Percentiles rank a stretch among this genome's conserved stretches.
phyloP scores from a whole-genome alignment of 2,888 invertebrate species.

The Acleris literana region DNA sequence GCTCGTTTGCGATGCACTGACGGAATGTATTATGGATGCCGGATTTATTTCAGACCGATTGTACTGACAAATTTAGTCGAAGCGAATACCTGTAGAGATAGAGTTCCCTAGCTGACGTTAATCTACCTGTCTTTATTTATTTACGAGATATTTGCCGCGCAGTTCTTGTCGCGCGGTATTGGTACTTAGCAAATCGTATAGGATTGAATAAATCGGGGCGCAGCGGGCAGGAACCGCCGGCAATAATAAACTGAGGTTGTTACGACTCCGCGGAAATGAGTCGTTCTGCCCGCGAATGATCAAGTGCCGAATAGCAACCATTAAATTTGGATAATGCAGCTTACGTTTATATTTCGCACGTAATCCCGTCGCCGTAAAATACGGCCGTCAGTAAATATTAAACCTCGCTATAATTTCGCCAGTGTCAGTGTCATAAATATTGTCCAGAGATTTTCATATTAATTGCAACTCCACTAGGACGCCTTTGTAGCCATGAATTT shows the following conservation, averaged over 20 bases:
- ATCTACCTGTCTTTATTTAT: slow-evolving; percentile 23
- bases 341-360: slow-evolving; percentile 69
- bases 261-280: slow-evolving; percentile 56
- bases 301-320: slow-evolving; percentile 68
- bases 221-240: slow-evolving; percentile 46
- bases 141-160: slow-evolving; percentile 13
- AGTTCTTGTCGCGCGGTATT: slow-evolving; percentile 2
- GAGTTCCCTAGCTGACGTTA: slow-evolving; percentile 12
- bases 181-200: slow-evolving; percentile 32
- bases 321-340: slow-evolving; percentile 69
- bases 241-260: slow-evolving; percentile 59
- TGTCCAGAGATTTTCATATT: slow-evolving; percentile 73
- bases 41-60: slow-evolving; percentile 51
- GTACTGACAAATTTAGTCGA: slow-evolving; percentile 40
- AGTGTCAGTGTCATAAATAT: slow-evolving; percentile 73
- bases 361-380: slow-evolving; percentile 75
- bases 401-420: slow-evolving; percentile 70
- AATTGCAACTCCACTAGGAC: slow-evolving; percentile 66
- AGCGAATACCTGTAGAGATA: slow-evolving; percentile 34
- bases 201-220: slow-evolving; percentile 48
- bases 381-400: slow-evolving; percentile 77
- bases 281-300: slow-evolving; percentile 63
- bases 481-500: slow-evolving; percentile 64
- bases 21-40: slow-evolving; percentile 63
- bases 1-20: slow-evolving; percentile 68